Percentiles rank a stretch among this genome's conserved stretches.
These are phyloP conservation scores for Siphamia tubifer DNA, from an alignment of 2,113 vertebrate species.

Conservation along the genomic window DNA sequence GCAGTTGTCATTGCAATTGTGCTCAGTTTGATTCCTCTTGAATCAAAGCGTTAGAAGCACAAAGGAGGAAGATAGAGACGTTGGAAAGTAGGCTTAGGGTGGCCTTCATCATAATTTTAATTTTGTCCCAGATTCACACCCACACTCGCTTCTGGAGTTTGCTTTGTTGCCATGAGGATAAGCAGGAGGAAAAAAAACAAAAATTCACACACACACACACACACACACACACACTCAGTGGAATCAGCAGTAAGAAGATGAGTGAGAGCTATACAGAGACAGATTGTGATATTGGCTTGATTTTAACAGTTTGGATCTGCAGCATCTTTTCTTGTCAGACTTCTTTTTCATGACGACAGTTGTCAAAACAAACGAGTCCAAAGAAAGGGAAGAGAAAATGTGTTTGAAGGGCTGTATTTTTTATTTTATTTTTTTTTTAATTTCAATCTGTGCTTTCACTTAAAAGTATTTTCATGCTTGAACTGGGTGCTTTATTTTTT, in stretches of 20 bases:
- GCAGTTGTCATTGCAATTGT: conserved; percentile 27
- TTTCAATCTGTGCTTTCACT: background rate
- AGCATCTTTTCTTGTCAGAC: conserved; percentile 5
- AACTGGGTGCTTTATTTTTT: too few relatives aligned
- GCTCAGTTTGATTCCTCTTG: conserved; percentile 38
- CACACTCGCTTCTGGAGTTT: conserved; percentile 27
- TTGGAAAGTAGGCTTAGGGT: conserved; percentile 17
- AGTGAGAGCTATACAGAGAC: conserved; percentile 24
- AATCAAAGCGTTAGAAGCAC: conserved; percentile 37
- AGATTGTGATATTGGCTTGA: conserved; percentile 34
- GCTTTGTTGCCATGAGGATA: conserved; percentile 49
- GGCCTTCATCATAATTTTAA: conserved; percentile 49
- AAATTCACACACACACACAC: too few relatives aligned
- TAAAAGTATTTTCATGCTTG: background rate
- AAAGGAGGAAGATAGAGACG: conserved; percentile 13
- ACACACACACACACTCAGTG: too few relatives aligned
- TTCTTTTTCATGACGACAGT: background rate
- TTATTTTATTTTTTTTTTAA: background rate
- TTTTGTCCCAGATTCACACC: conserved; percentile 47
- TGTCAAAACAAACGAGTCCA: conserved; percentile 33
- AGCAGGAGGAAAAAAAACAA: conserved; percentile 2
- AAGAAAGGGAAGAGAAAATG: background rate
- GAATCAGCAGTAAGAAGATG: conserved; percentile 31
- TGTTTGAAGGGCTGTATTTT: background rate
- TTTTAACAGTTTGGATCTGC: conserved; percentile 14